A percentile compares a stretch with the other conserved stretches of the same genome.
phyloP scores from a whole-genome alignment of 2,888 invertebrate species.

The Chorisops tibialis region DNA sequence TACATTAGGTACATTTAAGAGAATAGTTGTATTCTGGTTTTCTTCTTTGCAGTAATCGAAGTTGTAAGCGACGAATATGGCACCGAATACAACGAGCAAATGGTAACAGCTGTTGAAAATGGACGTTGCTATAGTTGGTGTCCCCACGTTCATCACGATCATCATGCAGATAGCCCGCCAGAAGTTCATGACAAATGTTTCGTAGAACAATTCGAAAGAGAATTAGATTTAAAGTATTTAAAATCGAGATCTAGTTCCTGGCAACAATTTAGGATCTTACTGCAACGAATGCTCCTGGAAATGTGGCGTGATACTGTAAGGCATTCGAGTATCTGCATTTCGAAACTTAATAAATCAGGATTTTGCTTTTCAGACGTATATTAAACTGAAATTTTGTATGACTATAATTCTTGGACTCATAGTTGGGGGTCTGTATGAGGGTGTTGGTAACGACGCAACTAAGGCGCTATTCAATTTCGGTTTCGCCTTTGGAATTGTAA shows the following conservation, averaged over 20 bases:
- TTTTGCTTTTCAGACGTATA: conserved; percentile 59
- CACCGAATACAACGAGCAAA: conserved; percentile 59
- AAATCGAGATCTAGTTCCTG: conserved; percentile 59
- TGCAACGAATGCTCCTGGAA: conserved; percentile 70
- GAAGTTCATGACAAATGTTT: neutral
- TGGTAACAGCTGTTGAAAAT: conserved; percentile 67
- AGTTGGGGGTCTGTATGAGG: conserved; percentile 66
- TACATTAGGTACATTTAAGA: too few species aligned
- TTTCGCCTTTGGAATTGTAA: conserved; percentile 75
- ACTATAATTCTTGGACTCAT: conserved; percentile 67
- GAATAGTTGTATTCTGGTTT: too few species aligned
- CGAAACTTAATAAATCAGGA: neutral
- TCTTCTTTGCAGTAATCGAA: conserved; percentile 79
- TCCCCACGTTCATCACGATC: conserved; percentile 33
- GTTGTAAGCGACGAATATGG: conserved; percentile 80
- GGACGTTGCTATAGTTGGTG: conserved; percentile 59
- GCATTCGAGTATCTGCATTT: neutral
- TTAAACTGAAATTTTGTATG: conserved; percentile 66
- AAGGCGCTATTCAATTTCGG: conserved; percentile 82
- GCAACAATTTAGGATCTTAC: conserved; percentile 66
- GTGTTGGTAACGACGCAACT: conserved; percentile 76
- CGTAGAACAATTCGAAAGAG: conserved; percentile 46
- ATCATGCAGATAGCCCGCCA: neutral
- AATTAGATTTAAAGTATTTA: conserved; percentile 55
- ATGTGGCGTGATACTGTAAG: conserved; percentile 70